Evolutionary conservation across 2,888 invertebrate genomes (phyloP), one percentile per base, ranked within the genome.

Genomic region (Ochropleura plecta): DNA sequence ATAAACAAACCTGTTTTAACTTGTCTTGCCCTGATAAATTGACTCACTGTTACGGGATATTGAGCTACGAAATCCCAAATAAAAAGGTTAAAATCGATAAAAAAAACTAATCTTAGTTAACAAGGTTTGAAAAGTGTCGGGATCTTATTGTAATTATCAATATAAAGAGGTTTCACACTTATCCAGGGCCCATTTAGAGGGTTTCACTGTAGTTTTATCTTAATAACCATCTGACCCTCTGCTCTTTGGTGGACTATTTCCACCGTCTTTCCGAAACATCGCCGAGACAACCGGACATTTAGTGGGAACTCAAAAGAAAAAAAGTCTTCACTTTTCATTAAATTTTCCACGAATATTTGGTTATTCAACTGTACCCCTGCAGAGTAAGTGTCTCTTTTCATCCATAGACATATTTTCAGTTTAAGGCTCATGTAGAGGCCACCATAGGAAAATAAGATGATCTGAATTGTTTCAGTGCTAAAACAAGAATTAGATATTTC

Each of bases 321-420:
- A 2, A 30, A 53, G n/a, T 53, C 8, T 53, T 4, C 8, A 51
- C 7, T 8, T 51, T 51, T 51, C 9, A 3, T 18, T 8, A 8
- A 51, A 18, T 18, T 14, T 16, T 49, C 14, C 16, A 16, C 51
- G 51, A 51, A 18, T 51, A 18, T n/a, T n/a, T 53, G 53, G 53
- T 53, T 4, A 16, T 49, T 10, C 53, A n/a, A n/a, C 53, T n/a
- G 3, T 18, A 51, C 90, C 44, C 20, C 48, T 65, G 30, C 18
- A 30, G 49, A 8, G 12, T 30, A 18, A 18, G 7, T 30, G 5
- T 7, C 48, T 30, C 10, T 64, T 48, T 30, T 30, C 10, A 64
- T 64, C 16, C 16, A 64, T 48, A 48, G 18, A 49, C 12, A 30
- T 18, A 48, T 20, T 20, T 46, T 46, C 3, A 18, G 4, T 49